Percentiles rank a stretch among this genome's conserved stretches.
Conservation (phyloP, 1,140 invertebrate species). For the Bombus huntii region DNA sequence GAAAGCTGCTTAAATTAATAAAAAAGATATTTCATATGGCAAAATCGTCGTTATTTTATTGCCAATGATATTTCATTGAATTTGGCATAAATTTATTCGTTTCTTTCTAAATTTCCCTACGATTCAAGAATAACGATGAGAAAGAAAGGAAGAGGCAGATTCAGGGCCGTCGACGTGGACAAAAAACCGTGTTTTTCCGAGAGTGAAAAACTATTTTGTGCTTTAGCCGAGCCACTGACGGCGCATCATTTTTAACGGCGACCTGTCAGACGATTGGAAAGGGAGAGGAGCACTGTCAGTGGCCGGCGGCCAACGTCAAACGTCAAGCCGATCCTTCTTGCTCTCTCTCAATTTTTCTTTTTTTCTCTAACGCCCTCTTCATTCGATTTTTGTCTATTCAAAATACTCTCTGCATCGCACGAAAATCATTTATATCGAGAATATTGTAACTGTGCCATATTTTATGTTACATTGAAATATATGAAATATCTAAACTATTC, state of each 20-base stretch:
- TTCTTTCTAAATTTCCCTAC: not conserved
- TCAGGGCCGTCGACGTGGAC: conserved; percentile 41
- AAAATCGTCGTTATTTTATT: not conserved
- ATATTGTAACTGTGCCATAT: not conserved
- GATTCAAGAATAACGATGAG: conserved; percentile 24
- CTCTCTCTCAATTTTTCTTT: conserved; percentile 18
- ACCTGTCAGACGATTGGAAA: conserved; percentile 62
- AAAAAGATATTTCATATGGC: not conserved
- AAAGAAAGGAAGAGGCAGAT: conserved; percentile 19
- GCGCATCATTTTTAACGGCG: conserved; percentile 79
- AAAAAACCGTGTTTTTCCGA: conserved; percentile 61
- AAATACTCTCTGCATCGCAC: not conserved
- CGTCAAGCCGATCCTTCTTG: conserved; percentile 63
- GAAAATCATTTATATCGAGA: not conserved
- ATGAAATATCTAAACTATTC: too few relatives aligned
- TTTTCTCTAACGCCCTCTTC: not conserved
- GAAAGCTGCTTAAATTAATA: not conserved
- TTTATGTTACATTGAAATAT: too few relatives aligned
- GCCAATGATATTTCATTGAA: not conserved
- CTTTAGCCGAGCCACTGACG: conserved; percentile 73
- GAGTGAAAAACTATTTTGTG: conserved; percentile 72
- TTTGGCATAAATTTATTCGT: not conserved
- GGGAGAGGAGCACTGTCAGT: conserved; percentile 57
- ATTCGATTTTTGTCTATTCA: not conserved
- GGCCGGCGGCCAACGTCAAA: conserved; percentile 77